Conservation (phyloP, 2,113 vertebrate species). For the Tragelaphus scriptus region DNA sequence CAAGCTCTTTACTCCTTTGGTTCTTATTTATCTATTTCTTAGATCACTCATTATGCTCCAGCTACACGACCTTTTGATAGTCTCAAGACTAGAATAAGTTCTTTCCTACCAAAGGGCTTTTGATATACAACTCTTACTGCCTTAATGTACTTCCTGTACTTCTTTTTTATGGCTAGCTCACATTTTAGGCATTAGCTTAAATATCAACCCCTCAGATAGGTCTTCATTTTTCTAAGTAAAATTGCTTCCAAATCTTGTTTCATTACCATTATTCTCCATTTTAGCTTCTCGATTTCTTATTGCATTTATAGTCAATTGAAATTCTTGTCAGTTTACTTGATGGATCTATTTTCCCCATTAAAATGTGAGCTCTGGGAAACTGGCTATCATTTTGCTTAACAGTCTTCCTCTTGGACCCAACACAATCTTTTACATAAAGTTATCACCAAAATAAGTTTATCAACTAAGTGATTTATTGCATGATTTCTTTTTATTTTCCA, state of each 20-base stretch:
- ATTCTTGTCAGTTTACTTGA: neutral
- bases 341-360: neutral
- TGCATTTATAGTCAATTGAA: neutral
- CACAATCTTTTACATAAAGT: neutral
- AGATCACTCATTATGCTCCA: neutral
- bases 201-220: neutral
- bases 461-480: neutral
- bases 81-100: neutral
- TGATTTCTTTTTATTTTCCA: neutral
- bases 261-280: neutral
- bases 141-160: rapidly evolving
- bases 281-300: neutral
- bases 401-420: neutral
- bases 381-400: neutral
- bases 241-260: neutral
- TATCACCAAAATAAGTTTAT: neutral
- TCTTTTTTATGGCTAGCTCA: neutral
- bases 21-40: neutral
- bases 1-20: neutral
- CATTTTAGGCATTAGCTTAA: neutral
- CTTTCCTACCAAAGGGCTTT: neutral
- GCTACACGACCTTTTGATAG: neutral
- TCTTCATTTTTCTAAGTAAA: neutral
- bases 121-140: neutral
- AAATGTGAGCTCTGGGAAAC: neutral